Base-by-base conservation (phyloP, 2,888 invertebrate genomes). In the Tinea semifulvella region DNA sequence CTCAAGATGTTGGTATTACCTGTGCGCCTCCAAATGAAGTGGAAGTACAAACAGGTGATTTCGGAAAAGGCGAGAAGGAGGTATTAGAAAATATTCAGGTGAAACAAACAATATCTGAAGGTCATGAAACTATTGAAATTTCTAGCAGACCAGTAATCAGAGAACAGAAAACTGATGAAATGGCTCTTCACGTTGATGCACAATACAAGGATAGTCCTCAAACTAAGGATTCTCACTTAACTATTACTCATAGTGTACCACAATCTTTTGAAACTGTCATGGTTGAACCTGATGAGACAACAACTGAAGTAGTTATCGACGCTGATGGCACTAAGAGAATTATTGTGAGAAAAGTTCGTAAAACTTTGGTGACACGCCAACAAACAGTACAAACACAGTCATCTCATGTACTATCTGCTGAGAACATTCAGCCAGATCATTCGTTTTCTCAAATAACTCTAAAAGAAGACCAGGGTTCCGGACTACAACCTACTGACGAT, bases 271-370 rank as follows among this genome's bases (percentile, higher is more conserved):
- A 92, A 67, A 92, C 92, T 0, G 84, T 91, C 3, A 86, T 92
- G 61, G 86, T 90, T 1, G 91, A 92, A 63, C 92, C 92, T 0
- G 91, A 91, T 62, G 89, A 91, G 61, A 90, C 91, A 1, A 91
- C 90, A 0, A 92, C 92, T 0, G 90, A 91, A 69, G 89, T 92
- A 2, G 85, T 90, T n/a, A 85, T 89, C 1, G 91, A 91, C 56
- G 85, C 91, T 13, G 92, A 92, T 61, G 92, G 92, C 3, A 90
- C 90, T 0, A 91, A 89, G 58, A 83, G 90, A 52, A 91, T 92
- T 42, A 89, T 92, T 46, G 88, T 92, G 0, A 88, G 85, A 51
- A 92, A 90, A 66, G 62, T 90, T 3, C 84, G 89, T 44, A 84
- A 86, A 55, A 90, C 89, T 0, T 68, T 88, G 14, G 84, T 88